Base-by-base conservation (phyloP, 2,797 vertebrate genomes). In the Muscicapa striata region DNA sequence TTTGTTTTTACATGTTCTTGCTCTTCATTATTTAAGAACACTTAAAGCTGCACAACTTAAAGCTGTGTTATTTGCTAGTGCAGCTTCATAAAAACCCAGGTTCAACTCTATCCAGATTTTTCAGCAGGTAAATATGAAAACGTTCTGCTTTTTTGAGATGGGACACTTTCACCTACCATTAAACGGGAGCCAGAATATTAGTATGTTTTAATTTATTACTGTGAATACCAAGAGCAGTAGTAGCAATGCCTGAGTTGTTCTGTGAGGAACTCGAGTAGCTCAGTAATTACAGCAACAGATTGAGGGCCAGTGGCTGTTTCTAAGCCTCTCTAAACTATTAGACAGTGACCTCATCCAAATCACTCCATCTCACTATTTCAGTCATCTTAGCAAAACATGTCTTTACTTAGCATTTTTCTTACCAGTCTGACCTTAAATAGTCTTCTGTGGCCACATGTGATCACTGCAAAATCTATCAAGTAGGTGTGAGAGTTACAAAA, bases 251-350 rank as follows among this genome's bases (percentile, higher is more conserved):
- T 3, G 12, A 22, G 4, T 32, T 75, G 21, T 40, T 74, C n/a
- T 58, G 22, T 5, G 9, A 48, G 21, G 61, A 89, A 41, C 40
- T 91, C 5, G 0, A 29, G 9, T 26, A 58, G 45, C 79, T 87
- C 79, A 70, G 10, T 89, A 89, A 94, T 88, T 86, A 81, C 79
- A 86, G 84, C 30, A 94, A 75, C 91, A 96, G 91, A 77, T 86
- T 94, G 94, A 63, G 27, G 4, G 10, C 49, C 73, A 62, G 54
- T 61, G 40, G 52, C 54, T 75, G 57, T 80, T 93, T 55, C 49
- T 96, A 95, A 96, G 96, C 94, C 93, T 93, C 64, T 91, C 62
- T 92, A 38, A 85, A 80, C 85, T 85, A 22, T 91, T 89, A 92
- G 76, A 40, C 76, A 43, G 54, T 93, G 94, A 96, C 93, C 94